phyloP scores from a whole-genome alignment of 2,888 invertebrate genomes.

The Meta bourneti region DNA sequence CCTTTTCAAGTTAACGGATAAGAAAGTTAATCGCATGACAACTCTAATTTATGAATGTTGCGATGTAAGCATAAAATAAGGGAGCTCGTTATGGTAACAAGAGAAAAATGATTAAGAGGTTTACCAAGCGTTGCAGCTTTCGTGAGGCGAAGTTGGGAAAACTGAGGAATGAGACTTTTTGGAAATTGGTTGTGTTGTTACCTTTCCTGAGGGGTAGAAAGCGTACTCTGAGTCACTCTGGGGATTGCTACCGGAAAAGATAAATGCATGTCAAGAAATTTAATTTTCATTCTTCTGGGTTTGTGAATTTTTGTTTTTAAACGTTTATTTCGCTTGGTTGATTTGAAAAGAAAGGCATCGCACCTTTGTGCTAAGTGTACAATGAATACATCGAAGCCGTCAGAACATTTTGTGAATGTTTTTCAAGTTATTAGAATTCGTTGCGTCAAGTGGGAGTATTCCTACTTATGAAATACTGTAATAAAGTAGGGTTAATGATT shows the following conservation, averaged over 20 bases:
- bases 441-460: too few species aligned
- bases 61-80: neutral
- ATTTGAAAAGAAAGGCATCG: neutral
- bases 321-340: constrained; percentile 27
- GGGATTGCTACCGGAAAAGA: constrained; percentile 6
- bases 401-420: too few species aligned
- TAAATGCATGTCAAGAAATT: constrained; percentile 8
- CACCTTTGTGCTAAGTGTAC: too few species aligned
- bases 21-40: neutral
- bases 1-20: constrained; percentile 12
- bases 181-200: neutral
- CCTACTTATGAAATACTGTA: too few species aligned
- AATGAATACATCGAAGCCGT: too few species aligned
- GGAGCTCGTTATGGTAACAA: constrained; percentile 10
- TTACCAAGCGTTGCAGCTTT: neutral
- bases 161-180: constrained; percentile 4
- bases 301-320: constrained; percentile 6
- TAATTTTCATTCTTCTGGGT: neutral
- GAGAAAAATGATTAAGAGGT: constrained; percentile 14
- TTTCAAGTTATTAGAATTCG: too few species aligned
- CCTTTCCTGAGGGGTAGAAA: constrained; percentile 8
- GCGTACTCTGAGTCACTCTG: constrained; percentile 22
- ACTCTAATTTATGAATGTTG: constrained; percentile 17
- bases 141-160: neutral
- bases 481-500: too few species aligned